A percentile compares a stretch with the other conserved stretches of the same genome.
Conservation (phyloP, 2,888 invertebrate genomes). For the Drosophila mulleri region DNA sequence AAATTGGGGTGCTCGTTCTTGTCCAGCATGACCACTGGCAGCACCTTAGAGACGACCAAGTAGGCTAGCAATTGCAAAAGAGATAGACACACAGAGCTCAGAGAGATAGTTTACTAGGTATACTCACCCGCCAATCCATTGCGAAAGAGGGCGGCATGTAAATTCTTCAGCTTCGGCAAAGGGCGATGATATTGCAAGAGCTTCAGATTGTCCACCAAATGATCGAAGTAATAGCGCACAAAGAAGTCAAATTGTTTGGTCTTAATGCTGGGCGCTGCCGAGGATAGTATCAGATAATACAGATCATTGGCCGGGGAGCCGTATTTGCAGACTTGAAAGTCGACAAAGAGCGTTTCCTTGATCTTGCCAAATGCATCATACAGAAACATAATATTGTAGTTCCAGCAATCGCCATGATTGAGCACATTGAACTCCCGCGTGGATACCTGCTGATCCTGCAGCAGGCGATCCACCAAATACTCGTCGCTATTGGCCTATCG, state of each 20-base stretch:
- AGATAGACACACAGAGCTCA: background rate
- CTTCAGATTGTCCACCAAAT: slow-evolving; percentile 81
- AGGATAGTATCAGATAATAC: slow-evolving; percentile 76
- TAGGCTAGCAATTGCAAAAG: slow-evolving; percentile 65
- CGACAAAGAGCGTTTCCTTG: slow-evolving; percentile 76
- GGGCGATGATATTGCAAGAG: slow-evolving; percentile 81
- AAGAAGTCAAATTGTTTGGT: slow-evolving; percentile 82
- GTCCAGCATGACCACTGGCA: slow-evolving; percentile 82
- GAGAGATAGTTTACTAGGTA: background rate
- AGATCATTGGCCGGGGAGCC: slow-evolving; percentile 81
- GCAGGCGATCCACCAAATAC: slow-evolving; percentile 76
- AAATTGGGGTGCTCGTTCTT: slow-evolving; percentile 63
- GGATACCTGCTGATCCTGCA: slow-evolving; percentile 66
- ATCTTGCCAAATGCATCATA: slow-evolving; percentile 82
- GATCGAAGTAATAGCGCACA: slow-evolving; percentile 81
- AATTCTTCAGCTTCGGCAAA: slow-evolving; percentile 79
- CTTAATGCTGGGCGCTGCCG: slow-evolving; percentile 75
- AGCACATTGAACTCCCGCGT: slow-evolving; percentile 80
- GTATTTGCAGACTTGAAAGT: slow-evolving; percentile 80
- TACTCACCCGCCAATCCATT: slow-evolving; percentile 81
- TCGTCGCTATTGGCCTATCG: slow-evolving; percentile 75
- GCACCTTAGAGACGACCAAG: slow-evolving; percentile 80
- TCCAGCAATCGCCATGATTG: slow-evolving; percentile 83
- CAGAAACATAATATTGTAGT: slow-evolving; percentile 83
- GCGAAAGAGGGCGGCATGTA: slow-evolving; percentile 78